Conservation (phyloP, 2,888 invertebrate species). For the Chrysolina oricalcia region DNA sequence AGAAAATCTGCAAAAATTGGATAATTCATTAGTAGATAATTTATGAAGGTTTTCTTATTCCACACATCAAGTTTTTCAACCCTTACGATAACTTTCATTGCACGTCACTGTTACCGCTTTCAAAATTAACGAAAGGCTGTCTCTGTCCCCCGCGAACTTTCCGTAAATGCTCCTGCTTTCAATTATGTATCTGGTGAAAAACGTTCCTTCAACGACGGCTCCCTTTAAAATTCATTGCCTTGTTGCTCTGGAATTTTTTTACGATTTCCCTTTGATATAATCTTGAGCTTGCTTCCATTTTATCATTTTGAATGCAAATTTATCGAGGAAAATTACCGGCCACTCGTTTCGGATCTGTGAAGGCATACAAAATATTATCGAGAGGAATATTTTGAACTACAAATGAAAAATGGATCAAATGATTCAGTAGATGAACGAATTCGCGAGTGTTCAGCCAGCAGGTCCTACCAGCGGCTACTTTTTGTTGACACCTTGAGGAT, state of each 20-base stretch:
- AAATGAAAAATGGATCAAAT: no score
- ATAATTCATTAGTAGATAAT: no score
- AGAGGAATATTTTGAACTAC: no score
- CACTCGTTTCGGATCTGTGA: not conserved
- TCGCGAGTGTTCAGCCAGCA: no score
- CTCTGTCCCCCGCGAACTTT: constrained; percentile 16
- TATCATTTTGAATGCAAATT: not conserved
- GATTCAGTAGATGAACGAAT: no score
- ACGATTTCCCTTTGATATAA: not conserved
- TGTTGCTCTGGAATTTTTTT: constrained; percentile 16
- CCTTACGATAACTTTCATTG: no score
- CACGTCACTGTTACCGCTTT: no score
- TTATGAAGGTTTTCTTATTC: no score
- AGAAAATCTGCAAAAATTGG: no score
- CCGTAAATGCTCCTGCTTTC: constrained; percentile 22
- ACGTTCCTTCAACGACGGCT: not conserved
- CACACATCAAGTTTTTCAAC: no score
- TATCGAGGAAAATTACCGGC: not conserved
- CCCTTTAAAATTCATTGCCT: constrained; percentile 28
- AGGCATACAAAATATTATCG: not conserved
- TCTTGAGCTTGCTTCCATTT: not conserved
- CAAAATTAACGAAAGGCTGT: constrained; percentile 12
- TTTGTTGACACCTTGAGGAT: no score
- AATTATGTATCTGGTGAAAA: constrained; percentile 27
- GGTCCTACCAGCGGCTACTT: no score